Percentiles rank a stretch among this genome's conserved stretches.
Evolutionary conservation across 2,113 vertebrate genomes (phyloP).

Genomic region (Athene cunicularia): DNA sequence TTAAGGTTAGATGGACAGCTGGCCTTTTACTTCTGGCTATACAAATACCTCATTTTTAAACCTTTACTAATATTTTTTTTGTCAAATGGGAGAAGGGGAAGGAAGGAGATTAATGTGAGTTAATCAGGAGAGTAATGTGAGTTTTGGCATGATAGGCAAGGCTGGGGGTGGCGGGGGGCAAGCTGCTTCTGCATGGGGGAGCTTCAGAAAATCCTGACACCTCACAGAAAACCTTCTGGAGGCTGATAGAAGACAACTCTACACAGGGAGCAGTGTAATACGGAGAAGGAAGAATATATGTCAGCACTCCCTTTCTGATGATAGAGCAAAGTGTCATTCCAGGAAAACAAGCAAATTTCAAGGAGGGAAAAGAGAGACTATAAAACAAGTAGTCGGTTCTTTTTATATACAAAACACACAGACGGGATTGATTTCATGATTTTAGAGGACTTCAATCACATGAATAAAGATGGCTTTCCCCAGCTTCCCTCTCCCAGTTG

Average conservation of each 20-base stretch:
- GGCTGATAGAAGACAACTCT: background rate
- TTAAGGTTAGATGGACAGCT: background rate
- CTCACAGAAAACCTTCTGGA: background rate
- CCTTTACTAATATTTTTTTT: background rate
- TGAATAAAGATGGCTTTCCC: slow-evolving; percentile 45
- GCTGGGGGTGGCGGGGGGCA: background rate
- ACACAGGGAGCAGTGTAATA: background rate
- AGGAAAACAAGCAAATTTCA: background rate
- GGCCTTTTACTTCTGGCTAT: background rate
- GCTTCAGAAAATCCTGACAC: background rate
- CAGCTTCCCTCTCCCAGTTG: background rate
- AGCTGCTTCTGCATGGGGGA: background rate
- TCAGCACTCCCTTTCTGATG: slow-evolving; percentile 7
- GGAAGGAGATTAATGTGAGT: too few species aligned
- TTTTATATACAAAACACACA: background rate
- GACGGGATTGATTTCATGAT: slow-evolving; percentile 19
- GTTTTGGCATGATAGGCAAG: background rate
- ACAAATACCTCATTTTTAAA: background rate
- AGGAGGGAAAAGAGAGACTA: background rate
- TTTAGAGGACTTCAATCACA: background rate
- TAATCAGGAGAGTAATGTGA: background rate
- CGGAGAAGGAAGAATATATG: background rate
- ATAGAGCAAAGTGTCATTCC: background rate
- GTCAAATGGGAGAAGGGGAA: background rate
- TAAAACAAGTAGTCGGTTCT: background rate